Conservation (phyloP, 2,797 vertebrate species). For the Liparis tanakae region DNA sequence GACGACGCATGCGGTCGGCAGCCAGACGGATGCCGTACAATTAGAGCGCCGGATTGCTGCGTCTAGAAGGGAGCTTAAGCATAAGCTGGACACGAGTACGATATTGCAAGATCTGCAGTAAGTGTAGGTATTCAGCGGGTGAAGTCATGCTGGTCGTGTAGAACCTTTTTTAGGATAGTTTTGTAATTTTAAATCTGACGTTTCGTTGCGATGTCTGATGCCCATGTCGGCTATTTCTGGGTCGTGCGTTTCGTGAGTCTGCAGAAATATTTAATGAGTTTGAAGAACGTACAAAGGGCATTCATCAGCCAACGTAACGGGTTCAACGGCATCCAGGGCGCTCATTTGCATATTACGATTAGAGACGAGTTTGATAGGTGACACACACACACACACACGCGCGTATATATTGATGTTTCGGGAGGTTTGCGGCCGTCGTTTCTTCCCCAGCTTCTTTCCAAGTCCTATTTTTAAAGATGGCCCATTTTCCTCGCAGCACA, state of each 20-base stretch:
- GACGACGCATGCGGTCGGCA: constrained; percentile 40
- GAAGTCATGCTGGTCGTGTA: background rate
- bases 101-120: constrained; percentile 4
- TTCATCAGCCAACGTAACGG: constrained; percentile 3
- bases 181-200: background rate
- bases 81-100: constrained; percentile 3
- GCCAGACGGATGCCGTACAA: constrained; percentile 44
- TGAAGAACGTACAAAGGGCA: background rate
- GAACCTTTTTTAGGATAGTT: background rate
- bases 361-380: constrained; percentile 27
- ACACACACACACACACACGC: constrained; percentile 3
- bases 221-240: background rate
- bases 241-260: no score
- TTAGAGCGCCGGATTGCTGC: constrained; percentile 29
- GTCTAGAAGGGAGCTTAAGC: constrained; percentile 28
- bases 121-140: constrained; percentile 9
- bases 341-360: background rate
- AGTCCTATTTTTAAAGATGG: constrained; percentile 72
- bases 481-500: constrained; percentile 53
- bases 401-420: constrained; percentile 26
- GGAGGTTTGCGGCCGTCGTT: constrained; percentile 19
- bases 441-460: constrained; percentile 26
- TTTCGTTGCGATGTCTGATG: background rate
- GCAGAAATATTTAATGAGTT: background rate
- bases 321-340: background rate